Base-by-base conservation (phyloP, 2,888 invertebrate species). In the Lepidochitona cinerea region DNA sequence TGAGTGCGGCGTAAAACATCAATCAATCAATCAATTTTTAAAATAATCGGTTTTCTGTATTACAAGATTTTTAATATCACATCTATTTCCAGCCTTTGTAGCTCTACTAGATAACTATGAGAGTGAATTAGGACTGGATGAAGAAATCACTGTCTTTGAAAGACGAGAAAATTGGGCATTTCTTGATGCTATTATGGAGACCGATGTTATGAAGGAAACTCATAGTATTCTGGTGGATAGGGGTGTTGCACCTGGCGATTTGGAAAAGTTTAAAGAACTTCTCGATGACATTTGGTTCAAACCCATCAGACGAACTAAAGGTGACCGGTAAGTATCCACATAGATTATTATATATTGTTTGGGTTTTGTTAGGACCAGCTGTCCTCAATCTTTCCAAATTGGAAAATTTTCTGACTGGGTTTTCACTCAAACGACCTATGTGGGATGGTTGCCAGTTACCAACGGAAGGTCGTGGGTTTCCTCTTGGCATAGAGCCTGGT, bases 61-160 rank as follows among this genome's bases (percentile, higher is more conserved):
- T n/a, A n/a, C n/a, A n/a, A n/a, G n/a, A n/a, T n/a, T n/a, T n/a
- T n/a, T n/a, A n/a, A n/a, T n/a, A n/a, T n/a, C n/a, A n/a, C n/a
- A n/a, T n/a, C n/a, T n/a, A n/a, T 7, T 49, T 49, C 3, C 76
- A 90, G 90, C 88, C n/a, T 90, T 90, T 80, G 73, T 78, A 36
- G 82, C 80, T 7, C 79, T 91, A 36, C 79, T 91, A 68, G 88
- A 91, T 78, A 91, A 91, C 80, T 91, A 90, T 79, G 88, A 87
- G 71, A 77, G 84, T 69, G 86, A 88, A 71, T 82, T 87, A 59
- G 86, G 87, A 0, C 78, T 78, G 29, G 80, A 81, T 6, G 91
- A 91, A 75, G 79, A 75, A 14, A 86, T 89, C 14, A 89, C 90
- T 0, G 71, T 76, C 33, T 87, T 87, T 36, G 90, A 91, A 77